Evolutionary conservation across 2,797 vertebrate species (phyloP), one percentile per base, ranked within the genome.

Genomic region (Phoxinus dragarum): DNA sequence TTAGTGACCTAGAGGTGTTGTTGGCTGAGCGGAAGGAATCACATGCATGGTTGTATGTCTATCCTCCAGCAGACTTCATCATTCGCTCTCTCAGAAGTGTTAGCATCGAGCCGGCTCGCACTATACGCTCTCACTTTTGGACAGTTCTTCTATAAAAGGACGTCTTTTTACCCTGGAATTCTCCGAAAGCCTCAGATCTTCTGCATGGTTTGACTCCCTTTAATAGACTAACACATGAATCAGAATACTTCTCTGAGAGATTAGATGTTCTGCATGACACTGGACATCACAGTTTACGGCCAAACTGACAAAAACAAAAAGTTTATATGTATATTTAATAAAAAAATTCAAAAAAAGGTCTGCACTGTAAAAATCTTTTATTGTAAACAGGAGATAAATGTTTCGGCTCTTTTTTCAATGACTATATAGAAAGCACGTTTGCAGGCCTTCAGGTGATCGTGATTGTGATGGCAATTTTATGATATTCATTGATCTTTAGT

Each of bases 1-100:
- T 49, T 52, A 69, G 27, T 71, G 81, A 85, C 73, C 74, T 47
- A 71, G 49, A 87, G 78, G 80, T 87, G 82, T 80, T 86, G 69
- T 73, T 34, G 56, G 73, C 23, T 21, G 49, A 56, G 49, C 72
- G 5, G 71, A 42, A 49, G 8, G n/a, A 84, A 88, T 87, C 78
- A 80, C 78, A 86, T 86, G 88, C 68, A 36, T 64, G 77, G 72
- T 85, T 67, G 52, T 49, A 49, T 88, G 56, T 56, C 56, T 56
- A 71, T 76, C 47, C 78, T 81, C 66, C 59, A 38, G 59, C 79
- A 76, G 47, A 47, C 66, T 71, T 34, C 31, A 31, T 16, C 27
- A 16, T 66, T 31, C 76, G 34, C 40, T 71, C 52, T 52, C 3
- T 11, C 31, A 64, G 54, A 85, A 21, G 40, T 81, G 71, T 64